Evolutionary conservation across 2,797 vertebrate species (phyloP).

Genomic region (Aeoliscus strigatus): DNA sequence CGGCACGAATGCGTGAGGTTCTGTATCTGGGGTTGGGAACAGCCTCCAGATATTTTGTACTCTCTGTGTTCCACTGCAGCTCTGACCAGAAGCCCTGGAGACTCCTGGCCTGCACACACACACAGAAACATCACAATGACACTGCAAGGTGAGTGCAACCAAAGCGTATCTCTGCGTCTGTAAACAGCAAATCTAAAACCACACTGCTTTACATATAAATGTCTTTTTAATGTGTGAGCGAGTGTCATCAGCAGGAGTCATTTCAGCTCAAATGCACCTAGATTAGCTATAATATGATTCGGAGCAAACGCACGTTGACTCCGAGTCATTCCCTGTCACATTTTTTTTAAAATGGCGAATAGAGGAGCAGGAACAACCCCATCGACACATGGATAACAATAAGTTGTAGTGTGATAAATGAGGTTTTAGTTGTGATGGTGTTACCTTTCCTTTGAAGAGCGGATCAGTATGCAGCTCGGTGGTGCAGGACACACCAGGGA

Average conservation of each 20-base stretch:
- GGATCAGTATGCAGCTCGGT: conserved; percentile 80
- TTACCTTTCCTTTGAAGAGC: conserved; percentile 82
- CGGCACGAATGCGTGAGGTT: conserved; percentile 70
- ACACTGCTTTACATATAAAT: conserved; percentile 22
- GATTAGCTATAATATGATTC: too few species aligned
- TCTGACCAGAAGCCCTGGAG: conserved; percentile 88
- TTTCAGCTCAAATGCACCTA: conserved; percentile 3
- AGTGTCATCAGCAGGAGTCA: background rate
- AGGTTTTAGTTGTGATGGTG: background rate
- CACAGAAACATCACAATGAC: conserved; percentile 14
- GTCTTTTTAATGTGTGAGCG: conserved; percentile 12
- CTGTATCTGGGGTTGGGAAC: conserved; percentile 78
- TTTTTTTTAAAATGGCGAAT: too few species aligned
- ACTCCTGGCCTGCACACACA: conserved; percentile 66
- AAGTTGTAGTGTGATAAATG: conserved; percentile 1
- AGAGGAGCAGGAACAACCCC: too few species aligned
- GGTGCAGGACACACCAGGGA: conserved; percentile 81
- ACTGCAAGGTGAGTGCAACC: conserved; percentile 36
- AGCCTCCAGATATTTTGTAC: conserved; percentile 76
- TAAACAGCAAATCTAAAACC: conserved; percentile 1
- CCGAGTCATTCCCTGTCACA: too few species aligned
- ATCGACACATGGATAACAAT: too few species aligned
- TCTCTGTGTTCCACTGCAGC: conserved; percentile 83
- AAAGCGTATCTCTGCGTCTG: conserved; percentile 20
- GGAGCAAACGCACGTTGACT: too few species aligned